Evolutionary conservation across 2,113 vertebrate genomes (phyloP), one percentile per base, ranked within the genome.

Genomic region (Hemicordylus capensis): DNA sequence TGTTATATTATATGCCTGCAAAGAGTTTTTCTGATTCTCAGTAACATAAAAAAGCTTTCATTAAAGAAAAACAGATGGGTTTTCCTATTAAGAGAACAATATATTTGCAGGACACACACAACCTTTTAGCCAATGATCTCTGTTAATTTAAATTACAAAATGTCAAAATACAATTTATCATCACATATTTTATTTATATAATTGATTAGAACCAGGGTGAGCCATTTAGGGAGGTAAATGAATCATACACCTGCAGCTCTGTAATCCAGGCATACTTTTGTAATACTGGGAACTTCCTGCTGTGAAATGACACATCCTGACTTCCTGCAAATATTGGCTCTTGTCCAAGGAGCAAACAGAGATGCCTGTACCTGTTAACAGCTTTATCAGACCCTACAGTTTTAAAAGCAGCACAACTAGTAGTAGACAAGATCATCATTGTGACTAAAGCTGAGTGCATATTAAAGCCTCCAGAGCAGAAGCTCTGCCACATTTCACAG

Each of bases 341-440:
- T 63, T 37, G 44, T 56, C 88, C 84, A 81, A 12, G 86, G 61
- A 90, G 76, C 59, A 88, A 86, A 80, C 61, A 76, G 61, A 83
- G 72, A 58, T 81, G 46, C 34, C 63, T 51, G 3, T 46, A 75
- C 70, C 67, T 64, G 69, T 80, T 61, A 77, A 78, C 76, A 51
- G 26, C n/a, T 28, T 85, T 31, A 31, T 81, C 63, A n/a, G 77
- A 26, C 48, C 28, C 64, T 72, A 72, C 19, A 34, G 19, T 83
- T 83, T n/a, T 78, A 54, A 79, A 70, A 59, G 44, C 59, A n/a
- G 59, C 42, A 63, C 26, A 42, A 42, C 34, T n/a, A 87, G 15
- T n/a, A 87, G 15, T 26, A 63, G 12, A 24, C n/a, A 61, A 34
- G n/a, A 31, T 69, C 22, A 17, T 54, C 26, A 77, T 20, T 54